Base-by-base conservation (phyloP, 2,888 invertebrate species). In the Octonoba sinensis region DNA sequence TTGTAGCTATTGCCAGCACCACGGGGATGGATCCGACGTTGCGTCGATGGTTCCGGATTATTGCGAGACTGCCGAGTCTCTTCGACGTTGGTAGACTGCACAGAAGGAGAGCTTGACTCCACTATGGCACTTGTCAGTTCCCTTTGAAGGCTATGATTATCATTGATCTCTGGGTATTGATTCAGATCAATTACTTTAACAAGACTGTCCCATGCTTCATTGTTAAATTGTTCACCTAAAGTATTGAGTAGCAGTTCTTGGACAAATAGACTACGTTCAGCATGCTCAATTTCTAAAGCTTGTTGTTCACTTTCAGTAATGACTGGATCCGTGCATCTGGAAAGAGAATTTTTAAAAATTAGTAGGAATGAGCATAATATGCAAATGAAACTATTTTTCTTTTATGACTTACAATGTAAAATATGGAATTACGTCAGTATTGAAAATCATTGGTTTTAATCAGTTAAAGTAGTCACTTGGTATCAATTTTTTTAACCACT, bases 221-320 rank as follows among this genome's bases (percentile, higher is more conserved):
- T 73, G 56, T 70, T 70, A 70, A 84, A 79, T 69, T 82, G 73
- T 74, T 88, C 90, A 74, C 90, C 89, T 86, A 91, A 88, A 81
- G 92, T 91, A 54, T 92, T 92, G 86, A 93, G 89, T 85, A 93
- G 88, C 85, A 93, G 88, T 88, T 93, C 92, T 89, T 93, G 93
- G 84, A 93, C 92, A 89, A 93, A 93, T 86, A 92, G 90, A 87
- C 91, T 91, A 83, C 91, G 90, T 88, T 93, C 92, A 83, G 91
- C 91, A 83, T 91, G 90, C 86, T 91, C 90, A 86, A 91, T 89
- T 86, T 92, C 92, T 77, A 90, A 87, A 72, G 89, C 89, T 84
- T 91, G 90, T 79, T 86, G 85, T 60, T 91, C 91, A 84, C 91
- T 89, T 86, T 91, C 91, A 87, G 91, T 89, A 88, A 92, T 89